Evolutionary conservation across 2,888 invertebrate species (phyloP).

Genomic region (Mimachlamys varia): DNA sequence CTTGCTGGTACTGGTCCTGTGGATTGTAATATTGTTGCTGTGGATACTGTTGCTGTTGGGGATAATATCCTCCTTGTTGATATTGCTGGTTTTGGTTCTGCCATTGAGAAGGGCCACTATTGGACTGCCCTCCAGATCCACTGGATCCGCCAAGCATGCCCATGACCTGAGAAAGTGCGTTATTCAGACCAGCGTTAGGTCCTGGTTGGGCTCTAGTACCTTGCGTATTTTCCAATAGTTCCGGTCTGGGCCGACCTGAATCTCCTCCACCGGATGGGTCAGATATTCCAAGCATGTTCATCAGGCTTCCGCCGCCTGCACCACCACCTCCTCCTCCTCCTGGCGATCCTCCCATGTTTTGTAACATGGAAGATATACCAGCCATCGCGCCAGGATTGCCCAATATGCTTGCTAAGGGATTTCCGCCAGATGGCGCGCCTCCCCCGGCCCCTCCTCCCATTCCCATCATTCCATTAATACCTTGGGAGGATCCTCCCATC

Average conservation of each 20-base stretch:
- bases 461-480: conserved; percentile 1
- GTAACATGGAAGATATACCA: conserved; percentile 18
- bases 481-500: neutral
- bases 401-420: conserved; percentile 27
- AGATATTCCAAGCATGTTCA: conserved; percentile 28
- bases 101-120: conserved; percentile 14
- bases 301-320: conserved; percentile 43
- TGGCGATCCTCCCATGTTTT: conserved; percentile 37
- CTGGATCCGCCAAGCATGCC: conserved; percentile 25
- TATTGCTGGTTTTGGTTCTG: neutral
- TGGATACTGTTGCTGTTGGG: conserved; percentile 39
- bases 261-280: conserved; percentile 13
- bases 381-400: conserved; percentile 28
- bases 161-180: conserved; percentile 45
- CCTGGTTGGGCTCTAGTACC: conserved; percentile 48
- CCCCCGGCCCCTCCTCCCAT: neutral
- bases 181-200: conserved; percentile 39
- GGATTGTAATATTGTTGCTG: conserved; percentile 36
- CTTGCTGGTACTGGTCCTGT: too few species aligned
- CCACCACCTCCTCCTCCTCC: conserved; percentile 42
- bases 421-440: neutral
- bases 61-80: conserved; percentile 42
- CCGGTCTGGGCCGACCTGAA: conserved; percentile 40
- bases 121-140: neutral
- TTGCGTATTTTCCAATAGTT: conserved; percentile 45